Base-by-base conservation (phyloP, 1,140 invertebrate genomes). In the Caenorhabditis latens region DNA sequence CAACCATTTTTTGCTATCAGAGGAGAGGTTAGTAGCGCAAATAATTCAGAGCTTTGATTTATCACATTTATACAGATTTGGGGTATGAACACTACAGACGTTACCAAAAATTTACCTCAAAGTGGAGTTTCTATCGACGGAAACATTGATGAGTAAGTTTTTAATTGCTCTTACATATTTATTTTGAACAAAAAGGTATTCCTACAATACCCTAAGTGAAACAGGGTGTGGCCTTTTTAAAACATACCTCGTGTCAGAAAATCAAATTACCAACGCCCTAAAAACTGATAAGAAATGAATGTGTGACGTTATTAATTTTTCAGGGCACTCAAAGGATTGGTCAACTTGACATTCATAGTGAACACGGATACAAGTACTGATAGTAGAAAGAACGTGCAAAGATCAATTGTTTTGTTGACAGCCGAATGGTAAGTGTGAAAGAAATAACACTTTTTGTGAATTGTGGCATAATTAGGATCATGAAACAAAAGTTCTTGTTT, bases 401-500 rank as follows among this genome's bases (percentile, higher is more conserved):
- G 65, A 46, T 71, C 65, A 43, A 4, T 71, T 5, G 11, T 71
- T 46, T 24, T 71, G 40, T 19, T 71, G 14, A 71, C 65, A 4
- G 65, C 40, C 5, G 65, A 71, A 8, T 71, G 65, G 65, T 71
- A 19, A 71, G 65, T 32, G 32, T 32, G 32, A n/a, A n/a, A n/a
- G 9, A 9, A 32, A 32, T 43, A 32, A 14, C 21, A 2, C 6
- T 58, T 58, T 58, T n/a, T n/a, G n/a, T n/a, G n/a, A n/a, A n/a
- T n/a, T n/a, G n/a, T n/a, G n/a, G n/a, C n/a, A n/a, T n/a, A n/a
- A n/a, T n/a, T n/a, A n/a, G n/a, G n/a, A n/a, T n/a, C n/a, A n/a
- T n/a, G n/a, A n/a, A 58, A 58, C 50, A 53, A 53, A 2, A 3
- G n/a, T n/a, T n/a, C n/a, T n/a, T n/a, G n/a, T n/a, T n/a, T n/a